A percentile compares a stretch with the other conserved stretches of the same genome.
These are phyloP conservation scores for Galeopsomyia nigrocyanea DNA, from an alignment of 2,888 invertebrate species.

Conservation along the genomic window DNA sequence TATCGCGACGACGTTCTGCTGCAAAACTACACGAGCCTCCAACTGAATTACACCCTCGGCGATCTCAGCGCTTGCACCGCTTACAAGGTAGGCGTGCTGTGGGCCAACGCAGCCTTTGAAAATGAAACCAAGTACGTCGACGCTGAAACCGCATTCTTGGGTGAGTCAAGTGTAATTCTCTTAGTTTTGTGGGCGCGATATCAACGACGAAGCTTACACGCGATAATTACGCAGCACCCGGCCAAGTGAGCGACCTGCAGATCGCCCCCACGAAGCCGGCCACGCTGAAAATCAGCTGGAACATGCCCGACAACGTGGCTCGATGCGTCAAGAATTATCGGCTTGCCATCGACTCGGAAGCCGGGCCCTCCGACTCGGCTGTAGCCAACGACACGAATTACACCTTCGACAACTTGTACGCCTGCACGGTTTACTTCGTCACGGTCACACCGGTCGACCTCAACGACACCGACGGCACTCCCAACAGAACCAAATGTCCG, in stretches of 20 bases:
- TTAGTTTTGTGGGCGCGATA: too few relatives aligned
- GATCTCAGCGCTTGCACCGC: constrained; percentile 51
- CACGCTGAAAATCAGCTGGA: constrained; percentile 55
- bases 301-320: constrained; percentile 47
- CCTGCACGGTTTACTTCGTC: constrained; percentile 55
- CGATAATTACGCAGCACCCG: too few relatives aligned
- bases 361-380: too few relatives aligned
- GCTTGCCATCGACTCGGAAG: too few relatives aligned
- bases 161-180: too few relatives aligned
- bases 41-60: constrained; percentile 42
- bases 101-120: constrained; percentile 34
- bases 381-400: constrained; percentile 45
- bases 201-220: neutral
- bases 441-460: constrained; percentile 53
- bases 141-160: constrained; percentile 52
- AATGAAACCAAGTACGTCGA: constrained; percentile 33
- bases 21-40: neutral
- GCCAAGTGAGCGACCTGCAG: neutral
- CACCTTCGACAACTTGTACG: constrained; percentile 50
- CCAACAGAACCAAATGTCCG: too few relatives aligned
- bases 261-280: constrained; percentile 48
- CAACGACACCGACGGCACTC: constrained; percentile 36
- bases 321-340: constrained; percentile 54
- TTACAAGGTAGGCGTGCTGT: constrained; percentile 51
- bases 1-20: constrained; percentile 2